Conservation (phyloP, 2,113 vertebrate genomes). For the Phocoena sinus region DNA sequence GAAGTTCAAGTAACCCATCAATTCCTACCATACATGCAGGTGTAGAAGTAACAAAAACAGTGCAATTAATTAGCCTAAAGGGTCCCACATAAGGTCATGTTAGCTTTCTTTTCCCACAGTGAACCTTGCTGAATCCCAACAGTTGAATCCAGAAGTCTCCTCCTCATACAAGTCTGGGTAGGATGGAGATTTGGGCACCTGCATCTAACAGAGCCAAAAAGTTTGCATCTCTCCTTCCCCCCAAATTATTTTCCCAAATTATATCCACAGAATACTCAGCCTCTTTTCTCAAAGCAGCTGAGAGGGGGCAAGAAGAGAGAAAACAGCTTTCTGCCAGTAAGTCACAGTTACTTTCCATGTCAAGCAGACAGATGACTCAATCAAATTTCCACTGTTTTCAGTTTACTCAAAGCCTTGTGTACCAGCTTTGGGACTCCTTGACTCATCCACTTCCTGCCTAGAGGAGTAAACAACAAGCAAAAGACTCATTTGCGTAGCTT, state of each 20-base stretch:
- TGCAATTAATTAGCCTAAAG: background rate
- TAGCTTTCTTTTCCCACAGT: background rate
- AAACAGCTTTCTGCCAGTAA: background rate
- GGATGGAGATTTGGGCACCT: background rate
- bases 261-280: background rate
- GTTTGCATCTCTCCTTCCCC: fast-evolving
- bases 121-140: background rate
- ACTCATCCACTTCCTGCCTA: background rate
- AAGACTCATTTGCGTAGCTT: background rate
- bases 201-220: background rate
- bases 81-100: fast-evolving
- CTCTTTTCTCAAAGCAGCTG: background rate
- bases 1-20: background rate
- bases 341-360: background rate
- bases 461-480: background rate
- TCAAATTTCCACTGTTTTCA: background rate
- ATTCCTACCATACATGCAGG: background rate
- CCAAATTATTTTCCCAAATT: background rate
- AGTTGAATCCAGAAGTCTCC: background rate
- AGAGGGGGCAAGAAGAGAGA: no score
- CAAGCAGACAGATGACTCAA: background rate
- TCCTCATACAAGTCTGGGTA: background rate
- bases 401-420: background rate
- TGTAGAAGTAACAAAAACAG: background rate
- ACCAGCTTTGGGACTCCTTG: background rate